Evolutionary conservation across 2,797 vertebrate genomes (phyloP).

Genomic region (Lerista edwardsae): DNA sequence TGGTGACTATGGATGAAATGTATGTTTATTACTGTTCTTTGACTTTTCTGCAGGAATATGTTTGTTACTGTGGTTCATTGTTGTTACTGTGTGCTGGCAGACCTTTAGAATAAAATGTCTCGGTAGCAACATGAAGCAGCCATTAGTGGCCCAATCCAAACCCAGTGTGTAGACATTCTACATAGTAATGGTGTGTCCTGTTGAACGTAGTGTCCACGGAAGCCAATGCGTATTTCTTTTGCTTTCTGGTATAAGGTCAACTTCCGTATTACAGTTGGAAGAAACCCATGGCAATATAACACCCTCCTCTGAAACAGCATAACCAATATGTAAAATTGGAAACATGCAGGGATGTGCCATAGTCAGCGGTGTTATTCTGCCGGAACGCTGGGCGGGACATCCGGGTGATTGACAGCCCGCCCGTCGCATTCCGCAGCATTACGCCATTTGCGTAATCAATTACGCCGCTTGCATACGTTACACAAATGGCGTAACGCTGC

Average conservation of each 20-base stretch:
- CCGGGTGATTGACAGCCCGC: no score
- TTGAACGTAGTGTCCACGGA: neutral
- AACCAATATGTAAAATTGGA: neutral
- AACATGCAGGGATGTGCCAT: no score
- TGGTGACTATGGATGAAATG: neutral
- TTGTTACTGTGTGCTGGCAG: neutral
- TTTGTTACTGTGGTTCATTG: neutral
- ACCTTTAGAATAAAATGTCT: neutral
- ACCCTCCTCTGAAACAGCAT: neutral
- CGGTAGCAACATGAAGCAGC: neutral
- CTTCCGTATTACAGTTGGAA: neutral
- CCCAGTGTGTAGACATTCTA: neutral
- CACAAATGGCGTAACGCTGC: no score
- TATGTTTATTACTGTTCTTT: neutral
- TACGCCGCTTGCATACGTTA: no score
- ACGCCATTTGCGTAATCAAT: no score
- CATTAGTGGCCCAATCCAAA: neutral
- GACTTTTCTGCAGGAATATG: neutral
- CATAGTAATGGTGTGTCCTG: neutral
- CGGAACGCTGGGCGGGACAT: no score
- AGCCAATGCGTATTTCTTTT: no score
- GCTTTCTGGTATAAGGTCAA: neutral
- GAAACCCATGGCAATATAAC: neutral
- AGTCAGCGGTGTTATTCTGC: no score
- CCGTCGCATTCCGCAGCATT: no score